Evolutionary conservation across 2,797 vertebrate species (phyloP).

Genomic region (Eulemur mongoz): DNA sequence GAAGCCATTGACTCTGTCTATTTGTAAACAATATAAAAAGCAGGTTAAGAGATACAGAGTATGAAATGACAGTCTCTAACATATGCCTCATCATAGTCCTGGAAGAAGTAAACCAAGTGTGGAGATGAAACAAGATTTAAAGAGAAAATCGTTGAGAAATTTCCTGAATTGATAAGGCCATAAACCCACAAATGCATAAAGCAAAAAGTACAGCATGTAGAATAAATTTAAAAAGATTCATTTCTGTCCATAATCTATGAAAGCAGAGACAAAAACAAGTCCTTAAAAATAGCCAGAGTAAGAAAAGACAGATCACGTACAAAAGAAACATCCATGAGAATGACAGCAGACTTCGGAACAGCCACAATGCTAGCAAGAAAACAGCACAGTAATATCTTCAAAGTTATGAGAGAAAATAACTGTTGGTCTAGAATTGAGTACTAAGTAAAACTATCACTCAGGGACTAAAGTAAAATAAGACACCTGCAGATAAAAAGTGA

Average conservation of each 20-base stretch:
- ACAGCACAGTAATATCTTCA: not conserved
- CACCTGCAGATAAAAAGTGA: not conserved
- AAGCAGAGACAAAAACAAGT: not conserved
- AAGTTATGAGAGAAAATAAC: not conserved
- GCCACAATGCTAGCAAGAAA: not conserved
- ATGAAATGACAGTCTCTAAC: not conserved
- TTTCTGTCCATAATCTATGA: not conserved
- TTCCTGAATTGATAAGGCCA: not conserved
- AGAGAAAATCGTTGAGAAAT: not conserved
- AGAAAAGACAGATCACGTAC: not conserved
- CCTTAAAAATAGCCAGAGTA: not conserved
- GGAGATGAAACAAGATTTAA: not conserved
- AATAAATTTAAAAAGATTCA: not conserved
- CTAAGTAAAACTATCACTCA: not conserved
- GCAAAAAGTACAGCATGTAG: not conserved
- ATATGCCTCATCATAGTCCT: not conserved
- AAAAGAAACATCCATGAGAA: not conserved
- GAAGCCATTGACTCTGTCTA: not conserved
- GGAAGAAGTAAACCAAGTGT: not conserved
- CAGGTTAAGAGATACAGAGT: not conserved
- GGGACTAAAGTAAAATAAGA: not conserved
- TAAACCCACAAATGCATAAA: not conserved
- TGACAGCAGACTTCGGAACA: not conserved
- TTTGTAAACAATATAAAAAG: not conserved
- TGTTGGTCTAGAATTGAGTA: not conserved